Percentiles rank a stretch among this genome's conserved stretches.
phyloP scores from a whole-genome alignment of 2,113 vertebrate genomes.

The Limnothrissa miodon region DNA sequence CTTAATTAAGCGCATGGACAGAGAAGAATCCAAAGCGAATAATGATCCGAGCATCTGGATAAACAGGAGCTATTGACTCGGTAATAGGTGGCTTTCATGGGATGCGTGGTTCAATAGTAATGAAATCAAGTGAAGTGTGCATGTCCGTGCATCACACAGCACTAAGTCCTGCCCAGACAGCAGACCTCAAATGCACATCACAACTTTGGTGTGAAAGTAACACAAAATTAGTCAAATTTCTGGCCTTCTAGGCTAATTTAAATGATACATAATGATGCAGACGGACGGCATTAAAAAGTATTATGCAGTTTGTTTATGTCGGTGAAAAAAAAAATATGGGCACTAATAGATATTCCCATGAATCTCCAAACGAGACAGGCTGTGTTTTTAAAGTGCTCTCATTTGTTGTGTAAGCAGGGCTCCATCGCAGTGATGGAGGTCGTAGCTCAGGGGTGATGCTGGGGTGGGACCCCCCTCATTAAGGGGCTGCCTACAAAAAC shows the following conservation, averaged over 20 bases:
- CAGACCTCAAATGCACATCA: conserved; percentile 35
- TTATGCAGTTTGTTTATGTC: not conserved
- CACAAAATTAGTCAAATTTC: conserved; percentile 8
- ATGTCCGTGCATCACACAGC: conserved; percentile 41
- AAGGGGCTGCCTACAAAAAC: conserved; percentile 53
- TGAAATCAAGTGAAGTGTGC: conserved; percentile 51
- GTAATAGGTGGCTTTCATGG: conserved; percentile 59
- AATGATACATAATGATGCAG: not conserved
- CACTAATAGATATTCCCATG: conserved; percentile 32
- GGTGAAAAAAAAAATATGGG: conserved; percentile 37
- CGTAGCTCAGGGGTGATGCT: conserved; percentile 40
- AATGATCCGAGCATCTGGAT: conserved; percentile 52
- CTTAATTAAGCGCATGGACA: conserved; percentile 57
- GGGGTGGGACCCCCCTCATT: conserved; percentile 51
- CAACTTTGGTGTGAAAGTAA: conserved; percentile 1
- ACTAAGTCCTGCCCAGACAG: conserved; percentile 47
- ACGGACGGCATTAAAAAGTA: not conserved
- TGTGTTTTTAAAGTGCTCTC: conserved; percentile 51
- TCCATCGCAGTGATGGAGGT: conserved; percentile 45
- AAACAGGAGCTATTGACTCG: conserved; percentile 54
- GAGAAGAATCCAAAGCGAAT: conserved; percentile 51
- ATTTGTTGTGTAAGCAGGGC: conserved; percentile 50
- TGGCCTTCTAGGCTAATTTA: not conserved
- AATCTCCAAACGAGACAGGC: conserved; percentile 26
- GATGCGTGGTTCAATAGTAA: conserved; percentile 55